These are phyloP conservation scores for Phataginus tricuspis DNA, from an alignment of 2,797 vertebrate species.

Conservation along the genomic window DNA sequence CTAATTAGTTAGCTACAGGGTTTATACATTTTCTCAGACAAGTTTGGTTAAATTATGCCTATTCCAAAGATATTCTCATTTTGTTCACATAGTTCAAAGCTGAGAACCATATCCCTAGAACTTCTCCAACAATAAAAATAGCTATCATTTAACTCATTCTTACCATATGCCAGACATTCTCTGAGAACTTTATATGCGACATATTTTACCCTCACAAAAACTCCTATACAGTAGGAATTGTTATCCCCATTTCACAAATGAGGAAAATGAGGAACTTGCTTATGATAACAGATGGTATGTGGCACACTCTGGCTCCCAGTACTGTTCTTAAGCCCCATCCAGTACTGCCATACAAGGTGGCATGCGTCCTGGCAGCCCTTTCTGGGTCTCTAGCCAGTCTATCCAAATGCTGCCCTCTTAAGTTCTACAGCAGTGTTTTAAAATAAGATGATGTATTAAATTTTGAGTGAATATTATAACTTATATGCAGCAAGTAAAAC, in stretches of 20 bases:
- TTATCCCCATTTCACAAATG: background rate
- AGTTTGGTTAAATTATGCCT: background rate
- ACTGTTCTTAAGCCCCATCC: fast-evolving
- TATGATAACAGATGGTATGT: background rate
- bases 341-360: background rate
- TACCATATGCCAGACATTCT: background rate
- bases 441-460: background rate
- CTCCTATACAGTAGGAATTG: background rate
- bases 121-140: background rate
- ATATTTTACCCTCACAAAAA: background rate
- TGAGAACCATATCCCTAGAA: background rate
- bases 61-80: background rate
- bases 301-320: background rate
- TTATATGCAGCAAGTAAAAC: background rate
- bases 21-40: background rate
- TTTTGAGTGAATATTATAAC: background rate
- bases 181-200: background rate
- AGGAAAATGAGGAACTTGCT: background rate
- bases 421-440: background rate
- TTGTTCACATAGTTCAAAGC: background rate
- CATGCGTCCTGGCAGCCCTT: background rate
- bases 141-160: background rate
- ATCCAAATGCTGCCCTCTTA: background rate
- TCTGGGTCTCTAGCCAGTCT: background rate
- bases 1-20: background rate